Conservation (phyloP, 2,113 vertebrate genomes). For the Pseudorhombus dupliciocellatus region DNA sequence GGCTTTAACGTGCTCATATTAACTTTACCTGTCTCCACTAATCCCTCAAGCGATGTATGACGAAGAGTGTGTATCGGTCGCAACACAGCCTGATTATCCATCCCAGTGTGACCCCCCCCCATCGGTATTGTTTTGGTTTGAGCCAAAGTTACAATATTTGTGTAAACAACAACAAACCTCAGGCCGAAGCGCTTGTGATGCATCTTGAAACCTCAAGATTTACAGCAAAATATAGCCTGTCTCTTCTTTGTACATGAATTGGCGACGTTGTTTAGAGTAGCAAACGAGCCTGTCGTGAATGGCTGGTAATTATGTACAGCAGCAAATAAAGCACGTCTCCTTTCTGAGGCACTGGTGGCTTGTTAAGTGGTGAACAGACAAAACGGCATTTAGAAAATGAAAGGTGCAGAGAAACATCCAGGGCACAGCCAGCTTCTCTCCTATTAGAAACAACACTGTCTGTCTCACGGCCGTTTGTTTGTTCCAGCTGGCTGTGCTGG, state of each 20-base stretch:
- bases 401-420: conserved; percentile 77
- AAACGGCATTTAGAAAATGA: conserved; percentile 80
- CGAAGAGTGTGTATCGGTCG: no score
- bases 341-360: conserved; percentile 76
- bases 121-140: no score
- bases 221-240: conserved; percentile 63
- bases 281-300: conserved; percentile 76
- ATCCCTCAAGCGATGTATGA: no score
- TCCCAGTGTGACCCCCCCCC: no score
- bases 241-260: conserved; percentile 73
- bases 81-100: no score
- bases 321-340: conserved; percentile 75
- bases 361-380: conserved; percentile 80
- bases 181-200: conserved; percentile 3
- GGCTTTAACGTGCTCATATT: no score
- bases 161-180: conserved; percentile 41
- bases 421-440: conserved; percentile 70
- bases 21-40: no score
- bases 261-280: conserved; percentile 71
- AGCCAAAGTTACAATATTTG: background rate
- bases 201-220: conserved; percentile 53
- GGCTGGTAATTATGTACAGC: conserved; percentile 77
- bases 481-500: conserved; percentile 66
- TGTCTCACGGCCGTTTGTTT: conserved; percentile 59
- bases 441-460: conserved; percentile 74